Base-by-base conservation (phyloP, 2,113 vertebrate genomes). In the Phrynosoma blainvillii region DNA sequence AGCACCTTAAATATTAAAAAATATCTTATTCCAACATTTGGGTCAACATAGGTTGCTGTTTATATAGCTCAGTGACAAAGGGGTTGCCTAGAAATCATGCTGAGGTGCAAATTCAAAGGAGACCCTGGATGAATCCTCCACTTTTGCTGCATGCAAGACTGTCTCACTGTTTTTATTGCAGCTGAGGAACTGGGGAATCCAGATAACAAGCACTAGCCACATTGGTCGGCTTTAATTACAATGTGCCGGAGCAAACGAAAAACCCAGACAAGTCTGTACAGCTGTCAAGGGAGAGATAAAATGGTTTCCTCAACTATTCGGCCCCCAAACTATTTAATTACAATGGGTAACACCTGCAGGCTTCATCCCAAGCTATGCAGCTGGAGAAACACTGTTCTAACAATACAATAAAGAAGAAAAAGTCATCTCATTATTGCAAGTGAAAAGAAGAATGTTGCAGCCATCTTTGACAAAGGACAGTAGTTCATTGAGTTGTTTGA, bases 1-100 rank as follows among this genome's bases (percentile, higher is more conserved):
- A 90, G 75, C 12, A 32, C 92, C 94, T 92, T 95, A 91, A 94
- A 95, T 94, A 95, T 91, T 62, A 18, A 79, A 90, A 94, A 93
- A 87, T 6, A 70, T 86, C 36, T 47, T 81, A 25, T 90, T 93
- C 90, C 88, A 89, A 88, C 86, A 79, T 52, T 75, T 87, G 65
- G 88, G 40, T 62, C 84, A 52, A 73, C 90, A 92, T 87, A 82
- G 59, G 81, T 85, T 91, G 25, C 90, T 76, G 65, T 73, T 81
- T 88, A 93, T 91, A 84, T 88, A 52, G 14, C 73, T 79, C 9
- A 59, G 32, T 81, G 21, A 32, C 36, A 56, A 40, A 42, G 88
- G 56, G 54, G 10, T 52, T 65, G 70, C 20, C 92, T 76, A 54
- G 88, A 79, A 86, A 79, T 54, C 30, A 20, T 68, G 87, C 87